Base-by-base conservation (phyloP, 2,113 vertebrate genomes). In the Butorides virescens region DNA sequence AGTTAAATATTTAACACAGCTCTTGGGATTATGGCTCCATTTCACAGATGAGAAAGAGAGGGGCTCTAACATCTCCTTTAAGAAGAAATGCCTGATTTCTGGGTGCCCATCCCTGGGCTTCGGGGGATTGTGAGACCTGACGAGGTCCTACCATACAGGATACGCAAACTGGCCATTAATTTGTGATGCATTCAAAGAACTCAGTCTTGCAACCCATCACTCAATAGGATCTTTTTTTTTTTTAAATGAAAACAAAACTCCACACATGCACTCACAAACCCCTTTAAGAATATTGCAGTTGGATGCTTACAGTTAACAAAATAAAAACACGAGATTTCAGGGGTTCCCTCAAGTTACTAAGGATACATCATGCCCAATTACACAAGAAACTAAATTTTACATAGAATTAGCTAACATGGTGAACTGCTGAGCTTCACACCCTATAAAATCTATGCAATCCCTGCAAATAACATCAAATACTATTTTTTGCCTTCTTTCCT, bases 1-100 rank as follows among this genome's bases (percentile, higher is more conserved):
- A 53, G 21, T 53, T 62, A 92, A 92, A 58, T 78, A 93, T 92
- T 95, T 92, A 95, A 92, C 42, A 56, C 19, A 75, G 37, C n/a
- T 85, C 22, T 50, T 72, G 67, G 47, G n/a, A 71, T 67, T 53
- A 86, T 42, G 37, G 44, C 8, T 55, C 21, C 23, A 21, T 58
- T 88, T 59, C 47, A 91, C 22, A 79, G 30, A 59, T 46, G 21
- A 73, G 61, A 61, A 53, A 56, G 23, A 58, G 13, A 29, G 36
- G 13, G n/a, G 37, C 29, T 79, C 32, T 13, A n/a, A 67, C 39
- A 71, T 21, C 25, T 61, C 9, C 11, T 59, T 52, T 20, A 50
- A 88, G 56, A 67, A 44, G 72, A 71, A 58, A 20, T 49, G 21
- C 15, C 36, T 42, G 53, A 71, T 32, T 88, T 93, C 37, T 59